Conservation (phyloP, 2,888 invertebrate species). For the Pollenia angustigena region DNA sequence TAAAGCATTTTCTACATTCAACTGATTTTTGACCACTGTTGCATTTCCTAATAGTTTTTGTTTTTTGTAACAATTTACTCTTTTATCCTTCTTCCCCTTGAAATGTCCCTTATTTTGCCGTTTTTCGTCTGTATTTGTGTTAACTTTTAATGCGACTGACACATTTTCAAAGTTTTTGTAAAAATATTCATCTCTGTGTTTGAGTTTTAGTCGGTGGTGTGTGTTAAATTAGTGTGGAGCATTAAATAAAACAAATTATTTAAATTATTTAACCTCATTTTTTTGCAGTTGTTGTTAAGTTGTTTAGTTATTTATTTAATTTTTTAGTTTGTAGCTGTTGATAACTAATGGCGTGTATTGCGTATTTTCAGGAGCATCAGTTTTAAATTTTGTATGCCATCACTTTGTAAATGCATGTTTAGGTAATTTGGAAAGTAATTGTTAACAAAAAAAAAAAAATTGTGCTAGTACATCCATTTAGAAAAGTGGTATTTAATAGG, state of each 20-base stretch:
- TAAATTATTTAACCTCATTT: constrained; percentile 68
- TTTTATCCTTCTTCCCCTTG: background rate
- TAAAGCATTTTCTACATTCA: no score
- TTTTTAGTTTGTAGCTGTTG: constrained; percentile 47
- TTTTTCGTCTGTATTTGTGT: constrained; percentile 10
- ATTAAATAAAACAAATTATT: constrained; percentile 74
- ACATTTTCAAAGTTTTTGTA: background rate
- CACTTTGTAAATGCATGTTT: constrained; percentile 7
- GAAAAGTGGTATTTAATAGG: constrained; percentile 17
- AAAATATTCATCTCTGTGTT: constrained; percentile 1
- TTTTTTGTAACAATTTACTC: constrained; percentile 1
- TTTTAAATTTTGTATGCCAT: constrained; percentile 37
- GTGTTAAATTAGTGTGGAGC: constrained; percentile 73
- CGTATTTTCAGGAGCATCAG: background rate
- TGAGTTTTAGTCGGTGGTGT: constrained; percentile 1
- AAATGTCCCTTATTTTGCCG: constrained; percentile 4
- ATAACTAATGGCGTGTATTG: constrained; percentile 57
- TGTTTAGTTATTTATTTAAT: constrained; percentile 56
- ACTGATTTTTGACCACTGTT: no score
- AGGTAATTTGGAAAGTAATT: background rate
- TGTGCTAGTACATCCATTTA: background rate
- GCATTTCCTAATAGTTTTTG: no score
- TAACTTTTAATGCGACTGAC: background rate
- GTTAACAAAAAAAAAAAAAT: constrained; percentile 11
- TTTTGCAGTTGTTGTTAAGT: constrained; percentile 39